Conservation (phyloP, 2,888 invertebrate species). For the Rutpela maculata region DNA sequence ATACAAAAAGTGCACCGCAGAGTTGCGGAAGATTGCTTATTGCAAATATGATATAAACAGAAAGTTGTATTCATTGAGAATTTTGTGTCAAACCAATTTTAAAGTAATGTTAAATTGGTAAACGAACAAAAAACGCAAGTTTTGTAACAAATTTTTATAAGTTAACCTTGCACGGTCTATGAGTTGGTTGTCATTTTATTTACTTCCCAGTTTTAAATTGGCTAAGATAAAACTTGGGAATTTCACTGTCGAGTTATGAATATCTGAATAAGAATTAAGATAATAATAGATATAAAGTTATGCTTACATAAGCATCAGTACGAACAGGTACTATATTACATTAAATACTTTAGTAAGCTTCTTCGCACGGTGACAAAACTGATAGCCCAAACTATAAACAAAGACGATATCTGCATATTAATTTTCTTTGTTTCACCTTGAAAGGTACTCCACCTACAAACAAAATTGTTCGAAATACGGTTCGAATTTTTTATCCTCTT, state of each 20-base stretch:
- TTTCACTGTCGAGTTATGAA: conserved; percentile 5
- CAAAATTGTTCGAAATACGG: neutral
- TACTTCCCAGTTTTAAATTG: neutral
- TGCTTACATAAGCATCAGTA: conserved; percentile 3
- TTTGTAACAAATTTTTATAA: conserved; percentile 6
- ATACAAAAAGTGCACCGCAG: no score
- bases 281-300: neutral
- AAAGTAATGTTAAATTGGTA: neutral
- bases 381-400: neutral
- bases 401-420: neutral
- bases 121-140: neutral
- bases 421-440: neutral
- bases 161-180: conserved; percentile 18
- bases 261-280: conserved; percentile 14
- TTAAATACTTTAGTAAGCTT: neutral
- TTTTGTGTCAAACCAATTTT: neutral
- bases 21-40: no score
- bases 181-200: neutral
- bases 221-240: conserved; percentile 13
- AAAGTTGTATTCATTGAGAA: neutral
- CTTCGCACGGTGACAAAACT: neutral
- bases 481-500: no score
- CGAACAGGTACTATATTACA: neutral
- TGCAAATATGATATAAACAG: neutral
- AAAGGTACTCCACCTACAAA: neutral